These are phyloP conservation scores for Notolepis coatsorum DNA, from an alignment of 2,797 vertebrate genomes.

Conservation along the genomic window DNA sequence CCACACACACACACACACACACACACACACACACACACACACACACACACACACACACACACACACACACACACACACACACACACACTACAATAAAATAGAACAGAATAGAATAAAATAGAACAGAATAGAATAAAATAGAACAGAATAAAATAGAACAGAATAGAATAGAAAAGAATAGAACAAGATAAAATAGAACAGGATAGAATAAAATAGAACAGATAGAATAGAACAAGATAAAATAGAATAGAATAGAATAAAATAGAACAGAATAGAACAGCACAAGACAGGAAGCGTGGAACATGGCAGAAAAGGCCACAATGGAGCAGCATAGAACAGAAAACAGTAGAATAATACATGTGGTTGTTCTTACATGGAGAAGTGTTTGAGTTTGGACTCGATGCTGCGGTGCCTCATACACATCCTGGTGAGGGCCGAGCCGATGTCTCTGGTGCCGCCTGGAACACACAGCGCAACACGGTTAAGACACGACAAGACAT, in stretches of 20 bases:
- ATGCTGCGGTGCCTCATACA: constrained; percentile 89
- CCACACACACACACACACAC: neutral
- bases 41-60: constrained; percentile 1
- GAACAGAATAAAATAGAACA: neutral
- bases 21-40: neutral
- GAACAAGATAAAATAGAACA: neutral
- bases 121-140: neutral
- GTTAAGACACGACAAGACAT: neutral
- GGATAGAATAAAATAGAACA: neutral
- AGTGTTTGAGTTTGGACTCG: constrained; percentile 84
- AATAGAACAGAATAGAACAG: neutral
- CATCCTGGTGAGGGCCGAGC: constrained; percentile 87
- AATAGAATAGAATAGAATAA: neutral
- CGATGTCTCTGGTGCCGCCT: constrained; percentile 88
- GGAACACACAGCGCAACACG: constrained; percentile 39
- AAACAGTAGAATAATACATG: no score
- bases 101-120: neutral
- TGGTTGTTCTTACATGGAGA: constrained; percentile 78
- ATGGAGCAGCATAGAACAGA: neutral
- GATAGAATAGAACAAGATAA: neutral
- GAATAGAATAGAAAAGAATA: neutral
- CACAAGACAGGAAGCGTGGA: neutral
- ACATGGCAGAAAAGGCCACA: no score
- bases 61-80: constrained; percentile 13
- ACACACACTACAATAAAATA: neutral